Percentiles rank a stretch among this genome's conserved stretches.
Conservation (phyloP, 2,113 vertebrate genomes). For the Aspidoscelis tigris region DNA sequence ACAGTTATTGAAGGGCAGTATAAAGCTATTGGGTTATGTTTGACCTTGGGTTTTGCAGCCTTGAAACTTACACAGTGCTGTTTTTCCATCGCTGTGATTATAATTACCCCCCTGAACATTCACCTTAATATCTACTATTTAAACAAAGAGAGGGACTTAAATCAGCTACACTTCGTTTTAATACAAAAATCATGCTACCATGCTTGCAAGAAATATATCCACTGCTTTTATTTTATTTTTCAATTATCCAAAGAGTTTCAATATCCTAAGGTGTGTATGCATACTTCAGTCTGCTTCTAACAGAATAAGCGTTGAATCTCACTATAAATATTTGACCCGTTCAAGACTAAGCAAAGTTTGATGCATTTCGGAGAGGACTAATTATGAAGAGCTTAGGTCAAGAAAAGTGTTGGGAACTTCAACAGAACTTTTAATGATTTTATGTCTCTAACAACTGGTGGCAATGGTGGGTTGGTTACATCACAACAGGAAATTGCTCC, state of each 20-base stretch:
- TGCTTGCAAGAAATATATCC: constrained; percentile 41
- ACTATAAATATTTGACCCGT: neutral
- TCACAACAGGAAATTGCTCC: constrained; percentile 30
- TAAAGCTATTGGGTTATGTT: constrained; percentile 42
- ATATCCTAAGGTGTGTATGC: constrained; percentile 44
- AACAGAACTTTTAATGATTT: neutral
- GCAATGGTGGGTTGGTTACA: neutral
- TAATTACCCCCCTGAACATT: constrained; percentile 55
- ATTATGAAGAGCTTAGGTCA: neutral
- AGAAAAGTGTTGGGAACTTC: neutral
- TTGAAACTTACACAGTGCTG: constrained; percentile 40
- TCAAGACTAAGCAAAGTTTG: neutral
- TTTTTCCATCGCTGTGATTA: constrained; percentile 44
- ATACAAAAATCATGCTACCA: constrained; percentile 62
- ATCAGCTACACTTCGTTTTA: constrained; percentile 49
- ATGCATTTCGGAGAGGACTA: neutral
- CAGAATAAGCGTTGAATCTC: neutral
- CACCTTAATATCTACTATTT: constrained; percentile 23
- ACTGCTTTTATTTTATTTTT: constrained; percentile 20
- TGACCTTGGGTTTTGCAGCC: constrained; percentile 43
- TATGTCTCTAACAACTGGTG: neutral
- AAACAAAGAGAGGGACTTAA: constrained; percentile 48
- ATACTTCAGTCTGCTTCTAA: neutral
- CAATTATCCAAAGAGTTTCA: constrained; percentile 33
- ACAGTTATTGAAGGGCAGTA: constrained; percentile 32